Base-by-base conservation (phyloP, 1,140 invertebrate species). In the Cyclina sinensis region DNA sequence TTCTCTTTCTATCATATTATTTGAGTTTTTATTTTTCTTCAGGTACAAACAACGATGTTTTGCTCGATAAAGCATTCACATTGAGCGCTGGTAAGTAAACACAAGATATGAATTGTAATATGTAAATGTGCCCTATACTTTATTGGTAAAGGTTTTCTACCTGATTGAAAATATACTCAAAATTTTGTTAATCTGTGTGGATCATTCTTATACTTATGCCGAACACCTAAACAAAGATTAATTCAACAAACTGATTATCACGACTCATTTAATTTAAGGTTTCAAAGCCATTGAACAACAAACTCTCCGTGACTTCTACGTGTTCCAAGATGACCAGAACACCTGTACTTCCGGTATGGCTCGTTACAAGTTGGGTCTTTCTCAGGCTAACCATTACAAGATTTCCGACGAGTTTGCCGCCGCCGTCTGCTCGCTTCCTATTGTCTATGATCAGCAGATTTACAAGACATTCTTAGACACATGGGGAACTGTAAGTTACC, bases 401-500 rank as follows among this genome's bases (percentile, higher is more conserved):
- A 18, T 83, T n/a, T 73, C 86, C n/a, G 86, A 88, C 48, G 86
- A 88, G 68, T 88, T 88, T 57, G 86, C 86, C 46, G 78, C 78
- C 11, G 65, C 86, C 68, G 78, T 80, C 27, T 88, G 86, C 70
- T 11, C 39, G 48, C 86, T 88, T 18, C 86, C 86, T 0, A 62
- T 88, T 32, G 24, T 16, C 4, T 88, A 88, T 48, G 79, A 88
- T 78, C 48, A 68, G n/a, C 5, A 37, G 3, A 35, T 65, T 32
- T 88, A 62, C 54, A 82, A 82, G 48, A 27, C 32, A 24, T 88
- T 88, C 39, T 27, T 88, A 24, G 79, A 88, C 14, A 83, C 78
- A 54, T 88, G 86, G 86, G 86, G 86, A 54, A 88, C 86, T 21
- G 86, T 88, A 88, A 73, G 79, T 81, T n/a, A n/a, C n/a, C n/a